These are phyloP conservation scores for Nasonia oneida DNA, from an alignment of 2,888 invertebrate genomes.

Conservation along the genomic window DNA sequence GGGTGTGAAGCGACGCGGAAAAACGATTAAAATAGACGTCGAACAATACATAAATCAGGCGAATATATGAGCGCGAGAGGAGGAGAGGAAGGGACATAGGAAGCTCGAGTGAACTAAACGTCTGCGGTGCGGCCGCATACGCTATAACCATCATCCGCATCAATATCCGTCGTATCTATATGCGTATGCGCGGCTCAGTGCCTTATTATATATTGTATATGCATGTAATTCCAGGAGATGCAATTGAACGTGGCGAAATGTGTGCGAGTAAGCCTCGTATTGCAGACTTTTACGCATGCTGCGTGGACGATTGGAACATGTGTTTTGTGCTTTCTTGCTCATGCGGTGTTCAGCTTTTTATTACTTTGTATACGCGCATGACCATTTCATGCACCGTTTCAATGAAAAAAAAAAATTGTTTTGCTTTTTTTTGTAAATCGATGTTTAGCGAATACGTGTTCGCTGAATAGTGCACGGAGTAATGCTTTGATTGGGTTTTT, in stretches of 20 bases:
- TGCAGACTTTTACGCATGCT: background rate
- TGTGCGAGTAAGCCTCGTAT: background rate
- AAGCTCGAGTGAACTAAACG: background rate
- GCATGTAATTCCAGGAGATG: background rate
- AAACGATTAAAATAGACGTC: slow-evolving; percentile 42
- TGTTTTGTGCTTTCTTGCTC: background rate
- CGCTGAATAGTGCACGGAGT: too few relatives aligned
- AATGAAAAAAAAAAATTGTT: too few relatives aligned
- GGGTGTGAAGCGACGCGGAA: slow-evolving; percentile 3
- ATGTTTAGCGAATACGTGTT: too few relatives aligned
- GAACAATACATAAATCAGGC: slow-evolving; percentile 50
- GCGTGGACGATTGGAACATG: background rate
- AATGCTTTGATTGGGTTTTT: background rate
- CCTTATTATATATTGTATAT: background rate
- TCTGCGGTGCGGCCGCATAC: background rate
- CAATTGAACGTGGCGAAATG: background rate
- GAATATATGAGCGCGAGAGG: background rate
- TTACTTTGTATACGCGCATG: too few relatives aligned
- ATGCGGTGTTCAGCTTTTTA: too few relatives aligned
- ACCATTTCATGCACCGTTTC: too few relatives aligned
- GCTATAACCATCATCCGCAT: slow-evolving; percentile 43
- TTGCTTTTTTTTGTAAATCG: too few relatives aligned
- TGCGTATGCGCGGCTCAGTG: background rate
- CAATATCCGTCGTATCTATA: slow-evolving; percentile 33
- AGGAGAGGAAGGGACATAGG: background rate